Conservation (phyloP, 2,888 invertebrate genomes). For the Bembecia ichneumoniformis region DNA sequence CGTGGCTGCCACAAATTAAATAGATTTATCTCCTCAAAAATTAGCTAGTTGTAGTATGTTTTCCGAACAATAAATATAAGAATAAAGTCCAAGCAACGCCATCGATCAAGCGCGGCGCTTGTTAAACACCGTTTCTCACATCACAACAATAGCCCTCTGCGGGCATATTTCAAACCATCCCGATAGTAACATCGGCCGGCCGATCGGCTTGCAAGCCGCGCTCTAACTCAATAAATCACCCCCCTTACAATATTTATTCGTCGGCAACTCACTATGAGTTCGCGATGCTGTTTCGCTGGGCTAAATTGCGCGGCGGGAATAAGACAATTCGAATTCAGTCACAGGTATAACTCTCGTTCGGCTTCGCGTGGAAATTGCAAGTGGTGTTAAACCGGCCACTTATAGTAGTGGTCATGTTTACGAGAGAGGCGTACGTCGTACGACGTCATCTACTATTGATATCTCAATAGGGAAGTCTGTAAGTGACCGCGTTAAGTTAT, state of each 20-base stretch:
- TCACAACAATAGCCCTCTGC: slow-evolving; percentile 65
- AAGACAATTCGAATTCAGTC: not conserved
- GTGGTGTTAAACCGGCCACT: not conserved
- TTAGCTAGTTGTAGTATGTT: slow-evolving; percentile 47
- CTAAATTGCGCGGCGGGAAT: slow-evolving; percentile 1
- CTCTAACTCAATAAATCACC: slow-evolving; percentile 64
- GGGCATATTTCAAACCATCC: slow-evolving; percentile 68
- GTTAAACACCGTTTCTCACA: slow-evolving; percentile 70
- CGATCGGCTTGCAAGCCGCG: slow-evolving; percentile 51
- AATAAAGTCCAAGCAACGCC: slow-evolving; percentile 32
- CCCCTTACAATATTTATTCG: slow-evolving; percentile 70
- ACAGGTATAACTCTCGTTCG: not conserved
- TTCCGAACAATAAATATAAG: slow-evolving; percentile 42
- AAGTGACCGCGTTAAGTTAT: slow-evolving; percentile 67
- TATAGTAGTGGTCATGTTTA: slow-evolving; percentile 41
- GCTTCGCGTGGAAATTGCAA: not conserved
- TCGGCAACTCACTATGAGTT: slow-evolving; percentile 43
- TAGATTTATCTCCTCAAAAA: slow-evolving; percentile 11
- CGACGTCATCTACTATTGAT: slow-evolving; percentile 64
- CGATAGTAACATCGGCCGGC: slow-evolving; percentile 59
- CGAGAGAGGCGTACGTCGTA: slow-evolving; percentile 44
- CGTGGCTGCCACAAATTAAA: no score
- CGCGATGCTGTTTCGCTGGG: slow-evolving; percentile 23
- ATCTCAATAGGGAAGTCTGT: slow-evolving; percentile 70
- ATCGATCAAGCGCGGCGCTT: slow-evolving; percentile 59